Base-by-base conservation (phyloP, 2,888 invertebrate species). In the Celastrina argiolus region DNA sequence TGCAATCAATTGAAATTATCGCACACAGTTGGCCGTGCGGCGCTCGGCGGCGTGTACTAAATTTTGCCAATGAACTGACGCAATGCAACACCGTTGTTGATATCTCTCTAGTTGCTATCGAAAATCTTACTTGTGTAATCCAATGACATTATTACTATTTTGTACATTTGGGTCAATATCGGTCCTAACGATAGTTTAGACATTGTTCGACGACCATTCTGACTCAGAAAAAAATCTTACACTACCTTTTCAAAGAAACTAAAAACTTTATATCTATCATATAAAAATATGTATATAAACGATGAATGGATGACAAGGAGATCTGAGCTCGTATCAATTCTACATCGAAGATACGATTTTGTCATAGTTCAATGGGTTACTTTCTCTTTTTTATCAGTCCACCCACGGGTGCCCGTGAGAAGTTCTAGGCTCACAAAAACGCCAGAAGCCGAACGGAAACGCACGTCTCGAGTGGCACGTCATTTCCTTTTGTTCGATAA, bases 401-500 rank as follows among this genome's bases (percentile, higher is more conserved):
- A 75, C 78, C 79, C 76, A 76, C 78, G 69, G 74, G 69, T 79
- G 78, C 74, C 82, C 84, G 86, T 87, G 85, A 85, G 84, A 88
- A 85, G 75, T 74, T 68, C 71, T 75, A 73, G 69, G 36, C 12
- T 68, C 74, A 80, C 77, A 85, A 85, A 86, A 85, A 81, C 76
- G 75, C 79, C 78, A 77, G 76, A 82, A 81, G 75, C 80, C 81
- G 84, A 87, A 80, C 90, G 90, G 90, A 91, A 88, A 85, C 79
- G 78, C 79, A 75, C 83, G 81, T 82, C 82, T 83, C 77, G 83
- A 85, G 84, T 83, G 82, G 80, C 78, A 73, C 80, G 80, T 85
- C 82, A 84, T 83, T 89, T 90, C 88, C 90, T 88, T 78, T 81
- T 76, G 77, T 81, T 76, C 82, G 87, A 83, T 81, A 83, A 75